Base-by-base conservation (phyloP, 2,888 invertebrate genomes). In the Lysandra coridon region DNA sequence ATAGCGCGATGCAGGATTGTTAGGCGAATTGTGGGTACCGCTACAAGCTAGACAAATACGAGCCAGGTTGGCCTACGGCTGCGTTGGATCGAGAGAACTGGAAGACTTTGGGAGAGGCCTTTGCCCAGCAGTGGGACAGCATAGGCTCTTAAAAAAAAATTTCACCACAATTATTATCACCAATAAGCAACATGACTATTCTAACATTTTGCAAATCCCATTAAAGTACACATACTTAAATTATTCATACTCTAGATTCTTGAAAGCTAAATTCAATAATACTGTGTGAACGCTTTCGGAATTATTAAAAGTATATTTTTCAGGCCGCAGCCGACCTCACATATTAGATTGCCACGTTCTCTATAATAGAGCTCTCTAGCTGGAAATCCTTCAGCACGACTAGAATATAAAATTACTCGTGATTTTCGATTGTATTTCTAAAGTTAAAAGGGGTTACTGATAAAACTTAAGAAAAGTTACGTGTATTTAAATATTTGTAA, bases 301-400 rank as follows among this genome's bases (percentile, higher is more conserved):
- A 33, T 76, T 76, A 57, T 17, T 76, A 76, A 76, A 57, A 57
- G 17, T 76, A 53, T 30, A 76, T 76, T 57, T 76, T 76, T 76
- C 30, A 57, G 57, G 17, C 53, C 53, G 33, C 33, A 33, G 12
- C 14, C 53, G 30, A 76, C 76, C 30, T 17, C 76, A 57, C 76
- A 57, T 76, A 76, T 76, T 53, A 76, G 76, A 76, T 53, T 57
- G 76, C 76, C 76, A 57, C 76, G 76, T 76, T 53, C 53, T 17
- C 12, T 76, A 76, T 76, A 76, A 76, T 57, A 33, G 53, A 30
- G 76, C 76, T 76, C 76, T 76, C 53, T 57, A 57, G 6, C 53
- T 53, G 76, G 1, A 76, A 57, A 76, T 53, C 76, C 76, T 76
- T 76, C 33, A 30, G 57, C 76, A 33, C 33, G 76, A 57, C 33